Conservation (phyloP, 2,797 vertebrate species). For the Zonotrichia albicollis region DNA sequence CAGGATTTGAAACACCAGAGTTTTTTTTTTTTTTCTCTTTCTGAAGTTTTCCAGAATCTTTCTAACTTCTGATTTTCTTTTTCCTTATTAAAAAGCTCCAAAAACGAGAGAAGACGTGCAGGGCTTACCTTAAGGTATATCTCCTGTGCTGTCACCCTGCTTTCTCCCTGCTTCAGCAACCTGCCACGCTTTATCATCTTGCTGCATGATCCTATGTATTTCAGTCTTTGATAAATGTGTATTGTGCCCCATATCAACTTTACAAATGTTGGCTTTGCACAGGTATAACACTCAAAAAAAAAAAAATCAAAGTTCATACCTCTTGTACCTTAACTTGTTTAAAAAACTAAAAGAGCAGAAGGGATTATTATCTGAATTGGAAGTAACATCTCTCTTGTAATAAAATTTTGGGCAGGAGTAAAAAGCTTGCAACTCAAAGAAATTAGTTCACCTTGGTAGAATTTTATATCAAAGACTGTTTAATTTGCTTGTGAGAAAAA, state of each 20-base stretch:
- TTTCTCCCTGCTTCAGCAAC: slow-evolving; percentile 80
- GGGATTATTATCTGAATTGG: slow-evolving; percentile 65
- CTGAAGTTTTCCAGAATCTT: slow-evolving; percentile 65
- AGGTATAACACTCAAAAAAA: slow-evolving; percentile 69
- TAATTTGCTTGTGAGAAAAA: slow-evolving; percentile 73
- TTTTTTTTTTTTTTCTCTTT: slow-evolving; percentile 65
- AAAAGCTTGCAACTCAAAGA: slow-evolving; percentile 41
- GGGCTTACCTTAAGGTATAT: slow-evolving; percentile 99
- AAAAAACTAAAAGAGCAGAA: slow-evolving; percentile 61
- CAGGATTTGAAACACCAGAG: not conserved
- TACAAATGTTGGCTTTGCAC: slow-evolving; percentile 75
- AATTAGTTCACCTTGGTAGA: slow-evolving; percentile 66
- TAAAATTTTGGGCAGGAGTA: slow-evolving; percentile 37
- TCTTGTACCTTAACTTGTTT: slow-evolving; percentile 46
- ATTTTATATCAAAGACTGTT: slow-evolving; percentile 81
- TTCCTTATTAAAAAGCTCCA: slow-evolving; percentile 95
- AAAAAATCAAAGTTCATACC: slow-evolving; percentile 30
- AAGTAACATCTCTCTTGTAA: slow-evolving; percentile 41
- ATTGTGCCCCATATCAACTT: slow-evolving; percentile 76
- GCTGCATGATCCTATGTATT: slow-evolving; percentile 82
- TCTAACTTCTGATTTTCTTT: slow-evolving; percentile 82
- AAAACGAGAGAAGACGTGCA: slow-evolving; percentile 99
- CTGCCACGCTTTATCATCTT: slow-evolving; percentile 83
- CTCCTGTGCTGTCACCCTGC: slow-evolving; percentile 85
- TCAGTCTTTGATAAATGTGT: slow-evolving; percentile 88